Base-by-base conservation (phyloP, 53 echinoderm and acorn worm genomes). In the Echinometra lucunter region DNA sequence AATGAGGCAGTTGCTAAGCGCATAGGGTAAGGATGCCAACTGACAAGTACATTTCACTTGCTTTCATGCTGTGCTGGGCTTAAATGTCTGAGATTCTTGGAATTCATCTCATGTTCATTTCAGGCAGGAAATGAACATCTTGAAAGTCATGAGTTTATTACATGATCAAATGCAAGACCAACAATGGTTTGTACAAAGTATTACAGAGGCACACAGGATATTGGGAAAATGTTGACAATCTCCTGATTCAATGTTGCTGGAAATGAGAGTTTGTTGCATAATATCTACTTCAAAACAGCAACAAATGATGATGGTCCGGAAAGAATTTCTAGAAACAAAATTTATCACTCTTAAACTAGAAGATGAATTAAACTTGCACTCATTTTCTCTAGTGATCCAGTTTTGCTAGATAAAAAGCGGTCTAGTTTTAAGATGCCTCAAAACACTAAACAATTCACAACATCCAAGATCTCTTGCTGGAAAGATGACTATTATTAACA, bases 101-200 rank as follows among this genome's bases (percentile, higher is more conserved):
- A 85, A 85, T 85, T 85, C 85, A 85, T 85, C 28, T 27, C 49
- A 49, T 85, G 85, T 85, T 85, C 30, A 25, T 40, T 45, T 47
- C n/a, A n/a, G 49, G 28, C 85, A 45, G 85, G 85, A 85, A 85
- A 85, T 85, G 85, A 85, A 85, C 53, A 9, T 28, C 47, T n/a
- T 85, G 27, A 85, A 56, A 85, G 85, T 49, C n/a, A 45, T 85
- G 85, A 47, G 47, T 85, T n/a, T 85, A 85, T 85, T 85, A 85
- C 85, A 85, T 13, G 85, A 85, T 85, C 49, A 85, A 45, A 10
- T n/a, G 49, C 47, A 85, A n/a, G 85, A 45, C n/a, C 4, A 45
- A 47, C 49, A 85, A 85, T 27, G 47, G 85, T 49, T 81, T 85
- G 49, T 27, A 49, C 49, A 85, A 85, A n/a, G 28, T 28, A 49